Percentiles rank a stretch among this genome's conserved stretches.
Conservation (phyloP, 2,797 vertebrate genomes). For the Australoheros facetus region DNA sequence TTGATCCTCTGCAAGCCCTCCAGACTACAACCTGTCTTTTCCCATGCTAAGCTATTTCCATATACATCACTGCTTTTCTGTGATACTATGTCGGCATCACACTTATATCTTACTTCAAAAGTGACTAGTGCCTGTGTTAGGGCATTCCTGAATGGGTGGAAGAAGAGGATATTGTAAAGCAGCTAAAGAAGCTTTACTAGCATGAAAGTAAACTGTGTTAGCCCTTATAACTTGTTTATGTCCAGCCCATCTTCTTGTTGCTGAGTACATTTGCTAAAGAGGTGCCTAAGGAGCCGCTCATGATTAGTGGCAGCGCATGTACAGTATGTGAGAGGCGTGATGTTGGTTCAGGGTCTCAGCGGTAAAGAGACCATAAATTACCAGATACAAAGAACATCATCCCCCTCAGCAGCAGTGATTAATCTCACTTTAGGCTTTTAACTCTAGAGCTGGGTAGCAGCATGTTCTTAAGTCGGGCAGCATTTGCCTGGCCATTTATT, state of each 20-base stretch:
- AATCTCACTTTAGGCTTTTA: conserved; percentile 75
- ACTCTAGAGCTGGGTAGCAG: conserved; percentile 47
- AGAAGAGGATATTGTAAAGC: background rate
- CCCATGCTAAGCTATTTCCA: conserved; percentile 27
- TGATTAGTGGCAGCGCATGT: conserved; percentile 34
- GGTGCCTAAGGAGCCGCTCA: conserved; percentile 26
- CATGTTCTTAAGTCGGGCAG: conserved; percentile 67
- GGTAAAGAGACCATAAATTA: conserved; percentile 65
- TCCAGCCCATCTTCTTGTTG: conserved; percentile 13
- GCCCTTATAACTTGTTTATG: conserved; percentile 42
- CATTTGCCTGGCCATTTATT: conserved; percentile 75
- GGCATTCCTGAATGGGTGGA: background rate
- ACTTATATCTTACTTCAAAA: background rate
- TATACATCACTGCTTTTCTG: conserved; percentile 7
- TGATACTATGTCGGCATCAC: background rate
- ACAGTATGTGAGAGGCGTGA: conserved; percentile 41
- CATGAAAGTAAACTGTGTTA: conserved; percentile 7
- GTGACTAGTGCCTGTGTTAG: conserved; percentile 8
- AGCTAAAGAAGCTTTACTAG: background rate
- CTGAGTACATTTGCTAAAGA: conserved; percentile 46
- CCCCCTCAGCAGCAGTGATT: conserved; percentile 66
- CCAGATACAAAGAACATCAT: conserved; percentile 74
- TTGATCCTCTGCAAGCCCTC: conserved; percentile 63
- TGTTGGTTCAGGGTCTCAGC: conserved; percentile 30
- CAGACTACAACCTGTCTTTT: conserved; percentile 46